These are phyloP conservation scores for Sebastolobus alascanus DNA, from an alignment of 2,797 vertebrate species.

Conservation along the genomic window DNA sequence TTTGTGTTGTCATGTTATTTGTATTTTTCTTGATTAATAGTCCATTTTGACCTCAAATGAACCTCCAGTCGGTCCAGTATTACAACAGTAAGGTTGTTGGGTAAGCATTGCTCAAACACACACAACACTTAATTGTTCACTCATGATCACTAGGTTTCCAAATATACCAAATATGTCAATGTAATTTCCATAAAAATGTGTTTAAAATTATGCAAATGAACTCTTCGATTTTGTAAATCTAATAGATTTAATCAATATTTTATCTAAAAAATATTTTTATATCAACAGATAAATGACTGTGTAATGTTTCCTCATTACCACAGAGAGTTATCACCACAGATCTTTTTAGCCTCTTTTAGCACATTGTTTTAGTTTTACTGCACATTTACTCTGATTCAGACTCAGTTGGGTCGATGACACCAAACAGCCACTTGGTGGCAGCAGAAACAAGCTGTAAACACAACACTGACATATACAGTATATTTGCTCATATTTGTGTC, in stretches of 20 bases:
- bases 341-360: background rate
- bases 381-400: no score
- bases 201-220: background rate
- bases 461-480: no score
- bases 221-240: background rate
- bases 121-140: background rate
- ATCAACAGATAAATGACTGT: no score
- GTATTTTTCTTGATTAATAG: background rate
- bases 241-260: background rate
- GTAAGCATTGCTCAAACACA: background rate
- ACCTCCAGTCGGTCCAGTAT: background rate
- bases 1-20: background rate
- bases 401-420: no score
- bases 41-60: background rate
- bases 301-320: no score
- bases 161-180: background rate
- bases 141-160: background rate
- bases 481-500: background rate
- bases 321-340: no score
- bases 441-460: no score
- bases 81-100: background rate
- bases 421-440: no score
- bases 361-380: no score
- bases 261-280: background rate
- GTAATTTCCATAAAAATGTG: background rate